Evolutionary conservation across 1,140 invertebrate genomes (phyloP), one percentile per base, ranked within the genome.

Genomic region (Heliconius eleuchia): DNA sequence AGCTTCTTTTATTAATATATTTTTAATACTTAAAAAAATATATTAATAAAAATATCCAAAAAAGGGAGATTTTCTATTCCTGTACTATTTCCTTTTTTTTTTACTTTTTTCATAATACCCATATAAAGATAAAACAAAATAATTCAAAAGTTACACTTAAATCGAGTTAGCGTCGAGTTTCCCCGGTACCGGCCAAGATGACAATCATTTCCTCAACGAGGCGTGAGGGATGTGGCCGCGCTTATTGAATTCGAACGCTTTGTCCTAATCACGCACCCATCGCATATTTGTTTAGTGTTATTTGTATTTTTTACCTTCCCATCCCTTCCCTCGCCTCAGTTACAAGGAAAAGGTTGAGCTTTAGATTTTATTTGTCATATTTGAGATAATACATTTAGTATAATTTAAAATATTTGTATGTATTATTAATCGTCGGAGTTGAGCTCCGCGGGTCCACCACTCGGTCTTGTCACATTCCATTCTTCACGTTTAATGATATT

Each of bases 171-270:
- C 7, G n/a, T 79, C 78, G 73, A 79, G 78, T 79, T 71, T 60
- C 73, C 3, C 16, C 27, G 30, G 73, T 79, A 75, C 70, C 71
- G 37, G 42, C 27, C 16, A 76, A 81, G 80, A 87, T 89, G 88
- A 88, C 86, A 84, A 82, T 88, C 82, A 80, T 71, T 82, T 85
- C 84, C 80, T 85, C 66, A 79, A 83, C 81, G 77, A 80, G 82
- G 80, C 83, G 79, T 77, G 77, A 70, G 23, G 57, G 37, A 71
- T 71, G 39, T 27, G 60, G 23, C 60, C 23, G 60, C 23, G 60
- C 23, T 66, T 66, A 66, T 66, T 66, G 60, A 30, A 66, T 66
- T 16, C 13, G 60, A 76, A 27, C 11, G 34, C 19, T 70, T 76
- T 76, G 66, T 73, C 71, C 66, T 70, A 76, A 76, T 76, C 74